phyloP scores from a whole-genome alignment of 2,888 invertebrate species.

The Tenthredo livida region DNA sequence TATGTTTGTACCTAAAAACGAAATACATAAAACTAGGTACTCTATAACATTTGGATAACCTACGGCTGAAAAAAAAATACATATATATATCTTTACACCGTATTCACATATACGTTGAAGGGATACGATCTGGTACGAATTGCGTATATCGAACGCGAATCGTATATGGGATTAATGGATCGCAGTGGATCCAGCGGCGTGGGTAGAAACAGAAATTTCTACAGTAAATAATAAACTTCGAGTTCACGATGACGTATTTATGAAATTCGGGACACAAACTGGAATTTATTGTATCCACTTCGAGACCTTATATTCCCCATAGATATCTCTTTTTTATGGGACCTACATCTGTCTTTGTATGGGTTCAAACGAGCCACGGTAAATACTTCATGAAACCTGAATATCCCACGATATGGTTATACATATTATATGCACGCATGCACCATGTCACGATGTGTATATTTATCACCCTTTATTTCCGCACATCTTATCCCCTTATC shows the following conservation, averaged over 20 bases:
- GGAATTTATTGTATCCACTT: conserved; percentile 31
- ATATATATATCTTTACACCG: neutral
- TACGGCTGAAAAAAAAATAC: neutral
- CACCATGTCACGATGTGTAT: neutral
- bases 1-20: too few species aligned
- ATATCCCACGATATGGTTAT: neutral
- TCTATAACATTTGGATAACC: neutral
- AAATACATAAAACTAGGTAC: too few species aligned
- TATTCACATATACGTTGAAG: neutral
- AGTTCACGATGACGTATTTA: conserved; percentile 36
- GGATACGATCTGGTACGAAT: neutral
- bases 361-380: neutral
- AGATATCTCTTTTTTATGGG: neutral
- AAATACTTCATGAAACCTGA: neutral
- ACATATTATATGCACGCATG: neutral
- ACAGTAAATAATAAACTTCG: conserved; percentile 28
- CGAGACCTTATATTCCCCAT: conserved; percentile 35
- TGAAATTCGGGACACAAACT: conserved; percentile 42
- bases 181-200: neutral
- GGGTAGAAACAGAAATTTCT: neutral
- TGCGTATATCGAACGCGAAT: neutral
- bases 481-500: neutral
- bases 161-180: neutral
- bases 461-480: neutral
- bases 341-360: conserved; percentile 3